These are phyloP conservation scores for Leucoraja erinaceus DNA, from an alignment of 2,113 vertebrate genomes.

Conservation along the genomic window DNA sequence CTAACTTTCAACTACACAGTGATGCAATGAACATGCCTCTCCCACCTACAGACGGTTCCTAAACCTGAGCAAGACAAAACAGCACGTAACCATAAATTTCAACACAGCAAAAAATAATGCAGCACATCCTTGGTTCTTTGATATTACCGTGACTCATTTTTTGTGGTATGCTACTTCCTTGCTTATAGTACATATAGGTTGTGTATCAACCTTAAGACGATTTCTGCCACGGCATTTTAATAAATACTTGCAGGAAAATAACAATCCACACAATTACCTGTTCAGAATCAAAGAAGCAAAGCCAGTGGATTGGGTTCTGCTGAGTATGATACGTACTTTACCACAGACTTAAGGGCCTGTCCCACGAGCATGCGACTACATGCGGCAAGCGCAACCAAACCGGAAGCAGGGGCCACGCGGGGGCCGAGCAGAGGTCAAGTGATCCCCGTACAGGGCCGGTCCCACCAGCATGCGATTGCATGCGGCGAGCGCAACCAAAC, in stretches of 20 bases:
- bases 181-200: not conserved
- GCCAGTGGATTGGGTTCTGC: not conserved
- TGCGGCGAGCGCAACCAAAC: too few species aligned
- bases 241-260: not conserved
- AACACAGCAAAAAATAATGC: not conserved
- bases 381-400: too few species aligned
- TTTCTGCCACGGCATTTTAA: not conserved
- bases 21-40: not conserved
- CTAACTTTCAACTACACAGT: not conserved
- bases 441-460: too few species aligned
- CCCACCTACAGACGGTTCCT: not conserved
- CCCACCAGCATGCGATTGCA: too few species aligned
- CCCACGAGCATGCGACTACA: too few species aligned
- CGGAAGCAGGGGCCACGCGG: too few species aligned
- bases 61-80: too few species aligned
- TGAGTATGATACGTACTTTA: not conserved
- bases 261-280: not conserved
- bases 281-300: not conserved
- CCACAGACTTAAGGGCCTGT: not conserved
- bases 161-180: not conserved
- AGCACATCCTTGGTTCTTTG: not conserved
- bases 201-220: not conserved
- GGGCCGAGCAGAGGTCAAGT: too few species aligned
- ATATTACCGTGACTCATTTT: not conserved
- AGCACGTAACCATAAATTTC: not conserved